Evolutionary conservation across 2,888 invertebrate genomes (phyloP).

Genomic region (Margaritifera margaritifera): DNA sequence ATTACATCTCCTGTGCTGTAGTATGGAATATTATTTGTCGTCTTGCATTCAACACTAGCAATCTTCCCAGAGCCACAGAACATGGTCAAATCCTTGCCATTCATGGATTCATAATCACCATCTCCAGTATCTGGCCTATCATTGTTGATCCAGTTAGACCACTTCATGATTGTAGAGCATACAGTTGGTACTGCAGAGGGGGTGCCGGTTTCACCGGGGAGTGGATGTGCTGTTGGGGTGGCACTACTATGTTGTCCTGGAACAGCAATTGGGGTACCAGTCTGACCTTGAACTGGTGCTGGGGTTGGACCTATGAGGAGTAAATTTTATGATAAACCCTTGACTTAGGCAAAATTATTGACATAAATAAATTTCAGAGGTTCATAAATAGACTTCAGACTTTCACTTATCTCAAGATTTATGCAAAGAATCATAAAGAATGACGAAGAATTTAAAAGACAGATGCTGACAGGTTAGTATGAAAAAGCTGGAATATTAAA

Average conservation of each 20-base stretch:
- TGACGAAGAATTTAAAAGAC: too few species aligned
- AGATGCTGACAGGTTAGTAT: too few species aligned
- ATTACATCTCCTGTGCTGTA: slow-evolving; percentile 54
- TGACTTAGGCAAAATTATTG: too few species aligned
- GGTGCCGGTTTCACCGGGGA: neutral
- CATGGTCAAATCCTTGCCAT: slow-evolving; percentile 33
- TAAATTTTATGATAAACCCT: too few species aligned
- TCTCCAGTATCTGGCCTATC: slow-evolving; percentile 45
- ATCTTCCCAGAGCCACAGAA: slow-evolving; percentile 61
- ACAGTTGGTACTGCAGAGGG: slow-evolving; percentile 22
- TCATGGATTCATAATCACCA: slow-evolving; percentile 50
- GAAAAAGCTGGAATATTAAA: too few species aligned
- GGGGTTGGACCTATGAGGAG: neutral
- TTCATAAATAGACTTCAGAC: too few species aligned
- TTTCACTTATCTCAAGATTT: too few species aligned
- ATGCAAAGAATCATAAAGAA: too few species aligned
- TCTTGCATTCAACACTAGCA: slow-evolving; percentile 61
- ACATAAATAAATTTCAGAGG: too few species aligned
- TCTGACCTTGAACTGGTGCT: neutral
- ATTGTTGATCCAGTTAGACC: slow-evolving; percentile 58
- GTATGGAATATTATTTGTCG: slow-evolving; percentile 43
- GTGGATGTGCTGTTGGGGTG: slow-evolving; percentile 2
- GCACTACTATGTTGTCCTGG: slow-evolving; percentile 10
- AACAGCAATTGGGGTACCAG: slow-evolving; percentile 5
- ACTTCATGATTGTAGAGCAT: slow-evolving; percentile 28